Evolutionary conservation across 2,113 vertebrate species (phyloP), one percentile per base, ranked within the genome.

Genomic region (Sinocyclocheilus anophthalmus): DNA sequence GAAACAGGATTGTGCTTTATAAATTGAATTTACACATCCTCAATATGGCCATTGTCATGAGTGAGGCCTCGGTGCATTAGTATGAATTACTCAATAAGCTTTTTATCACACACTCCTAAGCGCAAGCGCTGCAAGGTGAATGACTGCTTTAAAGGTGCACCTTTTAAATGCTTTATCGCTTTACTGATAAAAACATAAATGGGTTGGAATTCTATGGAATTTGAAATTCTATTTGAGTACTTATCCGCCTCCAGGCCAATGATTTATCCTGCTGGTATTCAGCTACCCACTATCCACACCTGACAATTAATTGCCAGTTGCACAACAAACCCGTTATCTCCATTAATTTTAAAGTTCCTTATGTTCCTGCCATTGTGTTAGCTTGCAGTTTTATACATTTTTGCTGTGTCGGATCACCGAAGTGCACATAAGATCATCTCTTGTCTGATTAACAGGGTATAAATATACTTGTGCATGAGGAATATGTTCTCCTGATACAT

Each of bases 221-320:
- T 63, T 85, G 53, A 83, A 59, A 18, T 65, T 24, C 69, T 75
- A 70, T 87, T 72, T 65, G 67, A 69, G 48, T 81, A 59, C 69
- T 84, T 76, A 48, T 72, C 9, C 3, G 26, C 82, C 83, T 84
- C 57, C 42, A 53, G 83, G 77, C 73, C 67, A 9, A 81, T 85
- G 76, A 81, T 81, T 84, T 81, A 70, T 87, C 70, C 81, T 33
- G 26, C 22, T 63, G 78, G 81, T 61, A 24, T 9, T 42, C 42
- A 42, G 42, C 42, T 42, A 42, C 42, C 42, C 8, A 1, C 42
- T 42, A 9, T 12, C 18, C 53, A 61, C 63, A 73, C 37, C 85
- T 77, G 78, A 81, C 37, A 87, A 83, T 87, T 89, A 89, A 83
- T 85, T 85, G 81, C 82, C 84, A 78, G 57, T 87, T 87, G 63